Base-by-base conservation (phyloP, 2,888 invertebrate species). In the Diloba caeruleocephala region DNA sequence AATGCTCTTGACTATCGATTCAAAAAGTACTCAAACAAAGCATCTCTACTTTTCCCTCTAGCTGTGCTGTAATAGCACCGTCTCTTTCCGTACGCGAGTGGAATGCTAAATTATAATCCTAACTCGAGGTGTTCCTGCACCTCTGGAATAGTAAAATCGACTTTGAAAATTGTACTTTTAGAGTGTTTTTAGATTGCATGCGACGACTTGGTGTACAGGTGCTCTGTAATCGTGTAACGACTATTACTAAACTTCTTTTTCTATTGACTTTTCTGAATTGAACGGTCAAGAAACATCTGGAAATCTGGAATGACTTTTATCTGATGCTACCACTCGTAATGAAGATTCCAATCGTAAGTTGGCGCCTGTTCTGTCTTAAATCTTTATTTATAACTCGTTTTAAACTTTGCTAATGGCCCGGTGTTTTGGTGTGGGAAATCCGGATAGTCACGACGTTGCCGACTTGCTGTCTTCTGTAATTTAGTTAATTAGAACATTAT, bases 91-190 rank as follows among this genome's bases (percentile, higher is more conserved):
- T 70, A 79, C 79, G 81, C 79, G 82, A 76, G 70, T 66, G 69
- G 81, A 86, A 85, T 85, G 66, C 77, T 81, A 76, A 85, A 78
- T 73, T 78, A 76, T 81, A 84, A 85, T 83, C 72, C 79, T 75
- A 78, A 76, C 78, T 78, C 69, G 50, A 68, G 62, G 72, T 76
- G 71, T 67, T 67, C 59, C 73, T 71, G 74, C 74, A 75, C 76
- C 53, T 57, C 46, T 68, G 54, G 60, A 75, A 76, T 75, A 75
- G 76, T 81, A 85, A 85, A 87, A 81, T 74, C 71, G 69, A 82
- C 84, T 84, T 82, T 84, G 74, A 63, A 77, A 81, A 81, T 76
- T 82, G 80, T 75, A 76, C 71, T 81, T 66, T 83, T 84, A 75
- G 81, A 82, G 68, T 80, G 76, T 64, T 81, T 81, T 85, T 84